phyloP scores from a whole-genome alignment of 1,140 invertebrate genomes.

The Vanessa atalanta region DNA sequence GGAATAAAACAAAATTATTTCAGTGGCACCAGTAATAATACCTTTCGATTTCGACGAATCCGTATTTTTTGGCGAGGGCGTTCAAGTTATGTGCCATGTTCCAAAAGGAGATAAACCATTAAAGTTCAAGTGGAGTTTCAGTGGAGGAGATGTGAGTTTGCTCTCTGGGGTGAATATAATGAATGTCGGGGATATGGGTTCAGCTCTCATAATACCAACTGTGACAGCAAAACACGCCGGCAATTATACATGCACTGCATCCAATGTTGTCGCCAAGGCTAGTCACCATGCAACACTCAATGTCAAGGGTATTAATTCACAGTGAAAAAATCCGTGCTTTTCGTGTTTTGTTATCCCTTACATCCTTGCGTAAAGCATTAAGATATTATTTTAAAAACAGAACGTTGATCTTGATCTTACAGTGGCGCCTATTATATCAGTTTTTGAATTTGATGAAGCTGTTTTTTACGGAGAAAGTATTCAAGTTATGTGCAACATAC shows the following conservation, averaged over 20 bases:
- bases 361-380: conserved; percentile 19
- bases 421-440: conserved; percentile 83
- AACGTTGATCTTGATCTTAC: conserved; percentile 48
- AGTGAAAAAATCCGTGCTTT: conserved; percentile 61
- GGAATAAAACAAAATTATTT: conserved; percentile 49
- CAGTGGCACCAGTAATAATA: conserved; percentile 75
- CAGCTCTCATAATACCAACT: conserved; percentile 79
- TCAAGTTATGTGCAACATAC: conserved; percentile 85
- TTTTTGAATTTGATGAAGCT: conserved; percentile 84
- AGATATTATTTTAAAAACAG: conserved; percentile 27
- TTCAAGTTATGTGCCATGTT: conserved; percentile 85
- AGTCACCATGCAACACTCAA: conserved; percentile 85
- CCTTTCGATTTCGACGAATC: conserved; percentile 79
- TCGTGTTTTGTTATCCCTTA: conserved; percentile 53
- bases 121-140: conserved; percentile 84
- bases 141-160: conserved; percentile 79
- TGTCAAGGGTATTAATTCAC: conserved; percentile 75
- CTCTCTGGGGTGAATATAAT: conserved; percentile 80
- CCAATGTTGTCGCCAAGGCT: conserved; percentile 86
- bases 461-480: conserved; percentile 88
- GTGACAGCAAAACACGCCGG: conserved; percentile 87
- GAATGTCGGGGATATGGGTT: conserved; percentile 82
- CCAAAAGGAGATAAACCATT: conserved; percentile 87
- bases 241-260: conserved; percentile 90
- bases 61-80: conserved; percentile 84